Evolutionary conservation across 64 coral and sea anemone genomes (phyloP).

Genomic region (Anthopleura sola): DNA sequence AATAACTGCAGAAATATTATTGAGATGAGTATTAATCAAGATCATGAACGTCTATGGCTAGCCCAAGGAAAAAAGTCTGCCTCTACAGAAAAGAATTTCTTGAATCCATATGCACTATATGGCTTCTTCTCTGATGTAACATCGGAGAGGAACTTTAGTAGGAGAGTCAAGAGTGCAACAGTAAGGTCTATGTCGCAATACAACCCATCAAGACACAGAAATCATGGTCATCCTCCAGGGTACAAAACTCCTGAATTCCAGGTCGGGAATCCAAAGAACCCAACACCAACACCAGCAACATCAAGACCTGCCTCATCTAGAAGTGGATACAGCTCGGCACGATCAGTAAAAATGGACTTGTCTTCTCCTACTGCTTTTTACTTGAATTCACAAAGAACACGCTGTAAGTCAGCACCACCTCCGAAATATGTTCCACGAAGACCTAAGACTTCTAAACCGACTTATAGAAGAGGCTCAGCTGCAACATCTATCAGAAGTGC

Average conservation of each 20-base stretch:
- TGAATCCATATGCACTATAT: constrained; percentile 69
- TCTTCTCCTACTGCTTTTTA: constrained; percentile 55
- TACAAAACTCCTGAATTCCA: constrained; percentile 14
- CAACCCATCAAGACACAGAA: not conserved
- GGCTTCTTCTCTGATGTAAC: constrained; percentile 42
- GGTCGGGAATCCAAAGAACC: constrained; percentile 35
- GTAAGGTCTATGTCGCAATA: constrained; percentile 12
- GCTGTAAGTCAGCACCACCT: constrained; percentile 86
- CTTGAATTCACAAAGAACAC: constrained; percentile 38
- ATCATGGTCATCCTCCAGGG: constrained; percentile 23
- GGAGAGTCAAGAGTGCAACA: constrained; percentile 69
- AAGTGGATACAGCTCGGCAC: constrained; percentile 57
- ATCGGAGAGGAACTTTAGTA: constrained; percentile 14
- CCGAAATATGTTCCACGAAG: constrained; percentile 12
- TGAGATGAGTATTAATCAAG: constrained; percentile 29
- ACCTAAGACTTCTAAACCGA: constrained; percentile 28
- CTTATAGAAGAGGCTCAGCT: constrained; percentile 25
- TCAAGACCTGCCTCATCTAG: constrained; percentile 73
- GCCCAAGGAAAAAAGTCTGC: constrained; percentile 33
- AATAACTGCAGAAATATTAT: not conserved
- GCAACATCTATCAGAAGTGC: constrained; percentile 34
- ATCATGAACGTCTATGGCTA: constrained; percentile 71
- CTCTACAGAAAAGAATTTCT: constrained; percentile 12
- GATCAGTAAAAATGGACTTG: constrained; percentile 1
- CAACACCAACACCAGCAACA: constrained; percentile 65